Percentiles rank a stretch among this genome's conserved stretches.
These are phyloP conservation scores for Amphipoea oculea DNA, from an alignment of 2,888 invertebrate genomes.

Conservation along the genomic window DNA sequence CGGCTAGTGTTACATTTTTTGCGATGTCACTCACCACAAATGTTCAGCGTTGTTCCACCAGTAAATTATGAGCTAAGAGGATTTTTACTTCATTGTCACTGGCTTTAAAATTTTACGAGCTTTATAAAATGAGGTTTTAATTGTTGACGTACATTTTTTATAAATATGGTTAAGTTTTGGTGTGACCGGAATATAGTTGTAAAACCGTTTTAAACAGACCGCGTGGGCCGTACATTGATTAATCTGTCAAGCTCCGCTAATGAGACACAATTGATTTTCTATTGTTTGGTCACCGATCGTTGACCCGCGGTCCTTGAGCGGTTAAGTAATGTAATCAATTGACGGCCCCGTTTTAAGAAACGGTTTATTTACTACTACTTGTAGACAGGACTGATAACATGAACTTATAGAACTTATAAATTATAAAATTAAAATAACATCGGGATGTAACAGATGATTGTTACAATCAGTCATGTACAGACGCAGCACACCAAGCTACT, in stretches of 20 bases:
- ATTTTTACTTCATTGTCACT: slow-evolving; percentile 23
- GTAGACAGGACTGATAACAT: background rate
- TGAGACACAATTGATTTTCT: too few species aligned
- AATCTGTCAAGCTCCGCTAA: too few species aligned
- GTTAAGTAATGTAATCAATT: too few species aligned
- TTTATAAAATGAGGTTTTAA: slow-evolving; percentile 3
- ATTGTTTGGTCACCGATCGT: too few species aligned
- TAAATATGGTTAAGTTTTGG: background rate
- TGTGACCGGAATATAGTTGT: background rate
- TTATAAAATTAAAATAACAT: too few species aligned
- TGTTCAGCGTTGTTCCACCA: slow-evolving; percentile 19
- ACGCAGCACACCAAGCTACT: too few species aligned
- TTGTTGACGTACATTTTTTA: background rate
- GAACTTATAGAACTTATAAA: background rate
- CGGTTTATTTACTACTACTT: too few species aligned
- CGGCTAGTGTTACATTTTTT: slow-evolving; percentile 36
- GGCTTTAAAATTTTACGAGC: slow-evolving; percentile 6
- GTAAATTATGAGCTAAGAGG: slow-evolving; percentile 42
- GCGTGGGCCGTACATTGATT: too few species aligned
- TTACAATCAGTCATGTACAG: background rate
- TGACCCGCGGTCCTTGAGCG: too few species aligned
- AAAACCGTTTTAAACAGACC: too few species aligned
- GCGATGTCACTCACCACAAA: slow-evolving; percentile 40
- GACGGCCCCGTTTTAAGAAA: too few species aligned
- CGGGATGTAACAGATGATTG: background rate